Base-by-base conservation (phyloP, 1,140 invertebrate species). In the Drosophila erecta region DNA sequence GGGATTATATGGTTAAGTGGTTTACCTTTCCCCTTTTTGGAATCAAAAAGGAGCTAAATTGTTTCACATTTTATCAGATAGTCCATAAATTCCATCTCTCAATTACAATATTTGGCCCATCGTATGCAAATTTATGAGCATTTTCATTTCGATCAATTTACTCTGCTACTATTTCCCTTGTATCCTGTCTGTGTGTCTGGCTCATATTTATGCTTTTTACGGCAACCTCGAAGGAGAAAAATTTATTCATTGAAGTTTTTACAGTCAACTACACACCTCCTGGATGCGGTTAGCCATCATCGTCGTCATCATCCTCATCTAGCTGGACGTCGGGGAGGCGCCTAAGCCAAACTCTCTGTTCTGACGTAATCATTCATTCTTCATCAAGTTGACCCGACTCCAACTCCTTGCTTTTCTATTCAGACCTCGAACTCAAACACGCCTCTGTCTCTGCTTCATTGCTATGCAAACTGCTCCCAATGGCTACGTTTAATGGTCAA, bases 401-500 rank as follows among this genome's bases (percentile, higher is more conserved):
- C 62, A 43, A 57, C 54, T 73, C 50, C 55, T 73, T 59, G 66
- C 61, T 77, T 79, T 83, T 84, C 49, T 80, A 47, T 66, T 55
- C 56, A 65, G 79, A 64, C 47, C 54, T 69, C 46, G 38, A 44
- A 22, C 53, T 51, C 58, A 10, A 49, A 17, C 47, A 14, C 43
- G 64, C 37, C 57, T 47, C 57, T 64, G 43, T 59, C 62, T 62
- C 61, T 64, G 76, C 76, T 77, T 87, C 84, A 89, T 87, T 87
- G 84, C 84, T 87, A 87, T 87, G 84, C 84, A 87, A 89, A 87
- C 83, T 87, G 83, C 84, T 87, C 83, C 83, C 83, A 87, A 87
- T 89, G 84, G 83, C 84, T 89, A 84, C 84, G 84, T 89, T 90
- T 90, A 90, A 87, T 90, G 87, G 87, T 90, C 81, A 90, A 90